phyloP scores from a whole-genome alignment of 2,797 vertebrate species.

The Sciaenops ocellatus region DNA sequence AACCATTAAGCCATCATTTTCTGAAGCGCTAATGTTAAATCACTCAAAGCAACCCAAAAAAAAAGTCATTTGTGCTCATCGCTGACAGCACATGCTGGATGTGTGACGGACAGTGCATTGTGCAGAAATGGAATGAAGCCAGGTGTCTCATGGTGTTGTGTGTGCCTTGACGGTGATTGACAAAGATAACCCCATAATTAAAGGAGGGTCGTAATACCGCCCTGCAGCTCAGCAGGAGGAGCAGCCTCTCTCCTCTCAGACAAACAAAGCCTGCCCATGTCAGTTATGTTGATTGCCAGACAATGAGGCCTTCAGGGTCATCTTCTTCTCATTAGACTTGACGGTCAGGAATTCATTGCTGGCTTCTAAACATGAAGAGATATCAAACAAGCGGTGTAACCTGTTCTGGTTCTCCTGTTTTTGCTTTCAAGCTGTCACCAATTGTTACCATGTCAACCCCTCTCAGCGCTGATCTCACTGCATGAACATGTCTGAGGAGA shows the following conservation, averaged over 20 bases:
- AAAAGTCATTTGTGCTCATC: constrained; percentile 25
- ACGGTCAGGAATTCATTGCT: constrained; percentile 12
- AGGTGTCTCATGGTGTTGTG: constrained; percentile 59
- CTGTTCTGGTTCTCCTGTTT: neutral
- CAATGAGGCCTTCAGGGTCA: constrained; percentile 40
- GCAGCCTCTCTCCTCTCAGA: constrained; percentile 27
- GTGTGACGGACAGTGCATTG: constrained; percentile 41
- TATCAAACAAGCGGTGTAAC: neutral
- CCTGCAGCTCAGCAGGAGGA: constrained; percentile 66
- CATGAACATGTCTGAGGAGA: constrained; percentile 44
- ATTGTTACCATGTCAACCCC: constrained; percentile 16
- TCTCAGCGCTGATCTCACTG: constrained; percentile 44
- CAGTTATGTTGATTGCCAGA: constrained; percentile 62
- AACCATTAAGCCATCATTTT: constrained; percentile 52
- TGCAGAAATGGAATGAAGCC: constrained; percentile 52
- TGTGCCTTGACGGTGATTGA: constrained; percentile 59
- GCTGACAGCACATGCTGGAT: constrained; percentile 11
- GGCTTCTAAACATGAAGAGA: neutral
- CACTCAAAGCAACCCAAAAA: constrained; percentile 18
- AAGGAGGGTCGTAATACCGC: constrained; percentile 59
- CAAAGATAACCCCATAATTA: constrained; percentile 77
- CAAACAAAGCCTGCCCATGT: constrained; percentile 52
- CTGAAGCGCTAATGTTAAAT: constrained; percentile 34
- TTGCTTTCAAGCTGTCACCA: neutral
- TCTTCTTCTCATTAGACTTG: constrained; percentile 12